These are phyloP conservation scores for Calameuta pallipes DNA, from an alignment of 2,888 invertebrate species.

Conservation along the genomic window DNA sequence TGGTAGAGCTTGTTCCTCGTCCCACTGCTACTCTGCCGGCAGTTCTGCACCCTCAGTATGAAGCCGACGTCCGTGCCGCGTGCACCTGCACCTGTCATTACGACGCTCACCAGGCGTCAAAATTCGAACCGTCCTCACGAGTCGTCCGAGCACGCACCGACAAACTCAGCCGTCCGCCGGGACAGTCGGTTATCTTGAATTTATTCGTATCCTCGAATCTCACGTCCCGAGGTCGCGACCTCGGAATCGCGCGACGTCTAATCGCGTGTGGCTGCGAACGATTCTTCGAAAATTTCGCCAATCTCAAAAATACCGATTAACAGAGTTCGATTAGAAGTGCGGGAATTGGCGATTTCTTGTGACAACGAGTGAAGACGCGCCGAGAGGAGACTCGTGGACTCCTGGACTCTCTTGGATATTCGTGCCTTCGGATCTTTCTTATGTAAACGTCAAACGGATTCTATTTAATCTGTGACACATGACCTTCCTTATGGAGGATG, in stretches of 20 bases:
- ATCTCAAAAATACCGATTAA: not conserved
- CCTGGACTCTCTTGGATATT: not conserved
- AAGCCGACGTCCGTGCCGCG: slow-evolving; percentile 60
- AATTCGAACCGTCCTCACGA: not conserved
- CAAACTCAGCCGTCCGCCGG: not conserved
- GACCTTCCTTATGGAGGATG: not conserved
- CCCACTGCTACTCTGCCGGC: slow-evolving; percentile 40
- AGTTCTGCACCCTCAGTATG: slow-evolving; percentile 57
- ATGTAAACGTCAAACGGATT: not conserved
- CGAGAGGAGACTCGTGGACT: not conserved
- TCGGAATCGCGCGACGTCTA: not conserved
- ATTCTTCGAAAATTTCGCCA: not conserved
- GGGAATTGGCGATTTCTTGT: not conserved
- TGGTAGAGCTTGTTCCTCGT: slow-evolving; percentile 47
- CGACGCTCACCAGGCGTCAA: not conserved
- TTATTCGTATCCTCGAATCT: not conserved
- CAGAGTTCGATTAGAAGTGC: not conserved
- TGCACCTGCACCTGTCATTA: slow-evolving; percentile 37
- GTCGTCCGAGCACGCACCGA: not conserved
- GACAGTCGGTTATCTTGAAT: not conserved
- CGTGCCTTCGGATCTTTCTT: not conserved
- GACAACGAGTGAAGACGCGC: not conserved
- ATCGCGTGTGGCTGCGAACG: slow-evolving; percentile 7
- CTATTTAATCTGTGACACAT: not conserved
- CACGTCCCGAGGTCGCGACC: no score